These are phyloP conservation scores for Phrynosoma blainvillii DNA, from an alignment of 2,113 vertebrate species.

Conservation along the genomic window DNA sequence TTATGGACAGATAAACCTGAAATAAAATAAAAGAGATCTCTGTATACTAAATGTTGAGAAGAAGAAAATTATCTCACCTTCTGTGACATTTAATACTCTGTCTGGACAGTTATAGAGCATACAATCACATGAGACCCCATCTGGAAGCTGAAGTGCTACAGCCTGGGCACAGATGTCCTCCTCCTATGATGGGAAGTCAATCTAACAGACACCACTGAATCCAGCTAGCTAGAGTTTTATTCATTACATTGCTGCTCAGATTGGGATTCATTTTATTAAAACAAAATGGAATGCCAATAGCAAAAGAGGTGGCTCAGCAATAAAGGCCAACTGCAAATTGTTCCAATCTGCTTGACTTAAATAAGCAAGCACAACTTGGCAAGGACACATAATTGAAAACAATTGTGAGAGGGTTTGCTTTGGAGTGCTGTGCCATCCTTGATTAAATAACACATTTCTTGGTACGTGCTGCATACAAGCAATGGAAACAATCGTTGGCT, in stretches of 20 bases:
- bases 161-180: neutral
- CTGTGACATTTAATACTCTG: neutral
- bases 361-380: constrained; percentile 28
- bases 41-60: neutral
- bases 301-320: neutral
- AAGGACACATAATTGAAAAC: constrained; percentile 30
- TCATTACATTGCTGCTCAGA: neutral
- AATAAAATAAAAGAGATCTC: neutral
- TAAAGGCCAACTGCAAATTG: neutral
- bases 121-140: neutral
- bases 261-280: constrained; percentile 17
- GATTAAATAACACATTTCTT: constrained; percentile 17
- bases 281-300: neutral
- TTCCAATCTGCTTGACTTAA: constrained; percentile 21
- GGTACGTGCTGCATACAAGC: neutral
- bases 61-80: neutral
- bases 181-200: neutral
- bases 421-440: constrained; percentile 17
- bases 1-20: neutral
- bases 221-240: neutral
- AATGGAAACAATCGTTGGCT: neutral
- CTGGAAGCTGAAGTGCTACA: neutral
- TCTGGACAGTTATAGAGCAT: neutral
- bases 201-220: neutral
- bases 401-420: constrained; percentile 23